Evolutionary conservation across 2,888 invertebrate species (phyloP), one percentile per base, ranked within the genome.

Genomic region (Ichneumon xanthorius): DNA sequence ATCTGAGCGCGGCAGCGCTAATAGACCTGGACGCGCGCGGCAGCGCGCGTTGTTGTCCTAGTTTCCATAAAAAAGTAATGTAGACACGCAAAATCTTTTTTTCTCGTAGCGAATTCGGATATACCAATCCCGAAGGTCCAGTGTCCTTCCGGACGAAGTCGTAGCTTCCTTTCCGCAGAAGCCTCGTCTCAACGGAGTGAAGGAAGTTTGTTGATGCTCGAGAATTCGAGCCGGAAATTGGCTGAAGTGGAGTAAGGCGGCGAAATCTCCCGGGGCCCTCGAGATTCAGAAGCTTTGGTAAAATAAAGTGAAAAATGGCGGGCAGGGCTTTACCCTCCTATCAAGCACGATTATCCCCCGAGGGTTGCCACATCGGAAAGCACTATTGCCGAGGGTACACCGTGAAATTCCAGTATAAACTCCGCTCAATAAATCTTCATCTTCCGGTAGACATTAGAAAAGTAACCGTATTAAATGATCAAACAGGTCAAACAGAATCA

Each of bases 211-310:
- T 72, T 48, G 68, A 50, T 79, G 67, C 40, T 79, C 83, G 70
- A 33, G 63, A 73, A 76, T 70, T 75, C 72, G 80, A 71, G 70
- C 85, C 87, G 89, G 89, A 90, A 91, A 90, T 90, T 89, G 88
- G 84, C 85, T 85, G 86, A 89, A 89, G 90, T 88, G 80, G 87
- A 16, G 58, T 75, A 76, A 33, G 53, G 33, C 68, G 67, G 58
- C 73, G 82, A 71, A 81, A 76, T 72, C 63, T 75, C 82, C 65
- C 72, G 37, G 78, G 77, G 70, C 67, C 30, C 78, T 70, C 48
- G 80, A 73, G 65, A 85, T 81, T 63, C 53, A 65, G 71, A 67
- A 75, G 70, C 80, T 82, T 80, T 63, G 75, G 70, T 63, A 82
- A 81, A 80, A 83, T 87, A 87, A 78, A 85, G 70, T 77, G 75